Base-by-base conservation (phyloP, 2,113 vertebrate genomes). In the Centropus unirufus region DNA sequence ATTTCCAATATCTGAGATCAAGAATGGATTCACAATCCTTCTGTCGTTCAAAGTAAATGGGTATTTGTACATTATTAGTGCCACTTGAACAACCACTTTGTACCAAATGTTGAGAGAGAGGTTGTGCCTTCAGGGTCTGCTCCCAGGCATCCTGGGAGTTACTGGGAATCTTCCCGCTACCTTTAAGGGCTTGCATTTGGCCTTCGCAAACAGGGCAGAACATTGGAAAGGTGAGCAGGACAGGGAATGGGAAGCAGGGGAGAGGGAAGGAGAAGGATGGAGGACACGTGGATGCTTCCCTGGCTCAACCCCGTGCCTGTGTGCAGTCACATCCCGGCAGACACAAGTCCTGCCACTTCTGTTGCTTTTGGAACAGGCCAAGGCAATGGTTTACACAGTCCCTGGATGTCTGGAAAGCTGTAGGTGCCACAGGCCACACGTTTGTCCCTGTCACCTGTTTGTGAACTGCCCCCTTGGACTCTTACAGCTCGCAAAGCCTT, bases 341-440 rank as follows among this genome's bases (percentile, higher is more conserved):
- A 11, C 36, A 51, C 19, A 21, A 54, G 24, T 51, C 15, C 55
- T n/a, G 14, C 13, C 27, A 14, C 55, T 73, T 18, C 26, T 26
- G 5, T 12, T 49, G 46, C 2, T 39, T 47, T 46, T 27, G 14
- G 61, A 44, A 68, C 19, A 1, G 11, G 18, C 27, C 17, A 12
- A 42, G 34, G 14, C 36, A 40, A 19, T 2, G 32, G 5, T 6
- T 42, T 11, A 5, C 2, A 2, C 3, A n/a, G 30, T 2, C 21
- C 18, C 21, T 6, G 44, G 32, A 24, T 14, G 15, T n/a, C 19
- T 36, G 72, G 51, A 47, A 64, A 83, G 64, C 36, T 54, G 39
- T 58, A 23, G 42, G 11, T 26, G 15, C 23, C 4, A 1, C 10
- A 14, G 34, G 8, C 27, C 47, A 22, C 8, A 1, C 2, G 8